Base-by-base conservation (phyloP, 2,888 invertebrate genomes). In the Conomelus anceps region DNA sequence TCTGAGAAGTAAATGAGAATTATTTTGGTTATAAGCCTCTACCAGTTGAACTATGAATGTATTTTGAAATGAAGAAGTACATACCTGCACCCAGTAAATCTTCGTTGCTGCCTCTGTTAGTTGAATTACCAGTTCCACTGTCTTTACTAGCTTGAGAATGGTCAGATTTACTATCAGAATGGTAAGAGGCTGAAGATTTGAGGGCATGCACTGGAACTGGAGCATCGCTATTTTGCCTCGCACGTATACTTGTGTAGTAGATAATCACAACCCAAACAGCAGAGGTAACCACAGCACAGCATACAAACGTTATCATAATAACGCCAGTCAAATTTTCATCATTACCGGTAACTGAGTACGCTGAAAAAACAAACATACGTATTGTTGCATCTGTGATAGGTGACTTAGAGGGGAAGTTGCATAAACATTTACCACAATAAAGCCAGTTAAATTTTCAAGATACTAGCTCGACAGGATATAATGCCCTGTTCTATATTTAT, bases 251-350 rank as follows among this genome's bases (percentile, higher is more conserved):
- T 4, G 97, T 97, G 92, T 97, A 96, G 93, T 97, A 98, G 92
- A 98, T 98, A 91, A 98, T 97, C 89, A 98, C 96, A 88, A 98
- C 97, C 98, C 98, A 98, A 89, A 98, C 96, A 22, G 97, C 95
- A 0, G 98, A 98, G 9, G 98, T 98, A n/a, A 96, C 96, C 22
- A 98, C 97, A 89, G 98, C 97, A 93, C 98, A 97, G 93, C 97
- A 97, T 84, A 98, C 97, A 0, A 98, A 96, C 3, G 97, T 97
- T 91, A 98, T 97, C 92, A 98, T 96, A 91, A 98, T 96, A 91
- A 98, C 96, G 89, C 98, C 97, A 90, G 97, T 95, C 94, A 97
- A 97, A 91, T 97, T 97, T 92, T 96, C 96, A 92, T 96, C 96
- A 90, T 94, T 94, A 0, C 94, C 93, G 92, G 94, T 94, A 0